phyloP scores from a whole-genome alignment of 2,113 vertebrate species.

The Hippocampus guttulatus region DNA sequence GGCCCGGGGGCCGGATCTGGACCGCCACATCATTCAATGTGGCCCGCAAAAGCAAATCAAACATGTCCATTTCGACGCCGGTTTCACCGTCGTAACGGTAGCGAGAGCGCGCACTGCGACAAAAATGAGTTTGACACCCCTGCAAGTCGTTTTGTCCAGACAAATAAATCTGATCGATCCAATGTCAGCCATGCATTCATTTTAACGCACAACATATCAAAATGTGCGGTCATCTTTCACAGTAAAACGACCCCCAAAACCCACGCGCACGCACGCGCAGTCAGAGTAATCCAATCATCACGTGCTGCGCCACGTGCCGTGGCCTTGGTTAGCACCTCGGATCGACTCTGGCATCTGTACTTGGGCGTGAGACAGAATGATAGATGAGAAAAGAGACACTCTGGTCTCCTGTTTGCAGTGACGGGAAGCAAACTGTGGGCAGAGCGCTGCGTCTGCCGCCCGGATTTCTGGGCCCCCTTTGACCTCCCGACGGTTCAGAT shows the following conservation, averaged over 20 bases:
- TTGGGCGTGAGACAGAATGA: background rate
- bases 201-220: slow-evolving; percentile 20
- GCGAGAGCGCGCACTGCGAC: no score
- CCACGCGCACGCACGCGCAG: background rate
- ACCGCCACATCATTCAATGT: no score
- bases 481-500: background rate
- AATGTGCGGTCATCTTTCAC: slow-evolving; percentile 5
- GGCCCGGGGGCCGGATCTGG: no score
- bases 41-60: no score
- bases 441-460: background rate
- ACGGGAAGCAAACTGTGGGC: background rate
- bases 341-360: background rate
- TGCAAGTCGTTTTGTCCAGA: background rate
- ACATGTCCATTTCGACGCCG: no score
- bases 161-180: slow-evolving; percentile 4
- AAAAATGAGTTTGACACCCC: no score
- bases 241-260: background rate
- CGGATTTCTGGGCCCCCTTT: background rate
- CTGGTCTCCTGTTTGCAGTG: background rate
- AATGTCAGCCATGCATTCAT: slow-evolving; percentile 20
- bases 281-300: background rate
- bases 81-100: no score
- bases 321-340: slow-evolving; percentile 4
- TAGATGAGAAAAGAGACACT: background rate
- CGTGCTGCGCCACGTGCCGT: background rate